Conservation (phyloP, 2,113 vertebrate species). For the Pomatostomus ruficeps region DNA sequence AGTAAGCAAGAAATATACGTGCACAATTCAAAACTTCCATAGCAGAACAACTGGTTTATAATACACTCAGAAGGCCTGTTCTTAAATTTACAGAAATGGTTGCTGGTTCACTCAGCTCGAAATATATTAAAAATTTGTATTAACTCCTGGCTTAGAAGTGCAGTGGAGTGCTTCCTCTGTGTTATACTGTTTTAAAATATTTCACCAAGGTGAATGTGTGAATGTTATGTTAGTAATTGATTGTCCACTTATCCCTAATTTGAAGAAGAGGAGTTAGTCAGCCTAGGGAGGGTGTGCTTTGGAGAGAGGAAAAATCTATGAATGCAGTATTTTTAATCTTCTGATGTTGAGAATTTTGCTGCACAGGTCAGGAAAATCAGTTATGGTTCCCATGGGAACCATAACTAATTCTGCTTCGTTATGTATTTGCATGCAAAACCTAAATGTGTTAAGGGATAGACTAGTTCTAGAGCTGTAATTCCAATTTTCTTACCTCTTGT, state of each 20-base stretch:
- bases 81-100: background rate
- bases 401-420: conserved; percentile 33
- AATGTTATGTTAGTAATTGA: background rate
- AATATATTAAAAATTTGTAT: background rate
- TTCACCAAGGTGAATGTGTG: background rate
- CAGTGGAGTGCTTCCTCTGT: background rate
- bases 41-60: background rate
- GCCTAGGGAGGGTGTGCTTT: background rate
- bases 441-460: background rate
- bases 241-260: background rate
- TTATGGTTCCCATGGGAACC: conserved; percentile 62
- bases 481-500: background rate
- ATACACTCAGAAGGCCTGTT: background rate
- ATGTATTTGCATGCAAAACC: conserved; percentile 33
- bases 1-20: background rate
- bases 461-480: background rate
- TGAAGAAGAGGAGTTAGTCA: background rate
- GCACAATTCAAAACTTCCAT: background rate
- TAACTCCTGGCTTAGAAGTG: background rate
- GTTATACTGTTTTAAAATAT: background rate
- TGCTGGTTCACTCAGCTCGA: background rate
- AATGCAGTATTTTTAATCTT: conserved; percentile 26
- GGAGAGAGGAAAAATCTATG: background rate
- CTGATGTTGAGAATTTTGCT: background rate
- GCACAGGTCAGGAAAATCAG: conserved; percentile 54